Base-by-base conservation (phyloP, 2,888 invertebrate genomes). In the Ophraella communa region DNA sequence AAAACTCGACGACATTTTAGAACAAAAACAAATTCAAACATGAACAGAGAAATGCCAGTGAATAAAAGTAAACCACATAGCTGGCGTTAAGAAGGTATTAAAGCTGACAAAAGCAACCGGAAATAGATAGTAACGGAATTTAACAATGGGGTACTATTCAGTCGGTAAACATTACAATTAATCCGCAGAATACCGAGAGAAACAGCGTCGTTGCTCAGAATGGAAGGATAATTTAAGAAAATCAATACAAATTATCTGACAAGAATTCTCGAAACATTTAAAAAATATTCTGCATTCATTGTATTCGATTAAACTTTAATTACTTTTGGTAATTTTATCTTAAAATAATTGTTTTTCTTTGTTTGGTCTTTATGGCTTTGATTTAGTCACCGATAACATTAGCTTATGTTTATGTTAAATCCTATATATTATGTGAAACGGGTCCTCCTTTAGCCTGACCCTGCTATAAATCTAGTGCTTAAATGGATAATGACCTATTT, bases 161-260 rank as follows among this genome's bases (percentile, higher is more conserved):
- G 62, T 64, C 52, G 64, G 64, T 66, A 66, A 68, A 65, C 68
- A 66, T 61, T 65, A 66, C 57, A 68, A 64, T 68, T 68, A 64
- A 66, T 68, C 65, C 62, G 30, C 24, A 58, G 66, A 68, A 68
- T 66, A 52, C 47, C 47, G 30, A 30, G 47, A 44, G n/a, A n/a
- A 51, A 17, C 49, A 51, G 49, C 17, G 49, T 23, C 49, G 49
- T 23, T 20, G 14, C 49, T 51, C 3, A 27, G 8, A 2, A 7
- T 20, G 10, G 18, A 44, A 44, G 5, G 4, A 4, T 14, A 39
- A 14, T 39, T 14, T 14, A 2, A 14, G 14, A 39, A 5, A 4
- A 17, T 7, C 7, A 5, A 4, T 39, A 17, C 1, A 14, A 14
- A 17, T 7, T 5, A 39, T 39, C 17, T 2, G 2, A 39, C 1